A percentile compares a stretch with the other conserved stretches of the same genome.
These are phyloP conservation scores for Corythucha ciliata DNA, from an alignment of 2,888 invertebrate genomes.

Conservation along the genomic window DNA sequence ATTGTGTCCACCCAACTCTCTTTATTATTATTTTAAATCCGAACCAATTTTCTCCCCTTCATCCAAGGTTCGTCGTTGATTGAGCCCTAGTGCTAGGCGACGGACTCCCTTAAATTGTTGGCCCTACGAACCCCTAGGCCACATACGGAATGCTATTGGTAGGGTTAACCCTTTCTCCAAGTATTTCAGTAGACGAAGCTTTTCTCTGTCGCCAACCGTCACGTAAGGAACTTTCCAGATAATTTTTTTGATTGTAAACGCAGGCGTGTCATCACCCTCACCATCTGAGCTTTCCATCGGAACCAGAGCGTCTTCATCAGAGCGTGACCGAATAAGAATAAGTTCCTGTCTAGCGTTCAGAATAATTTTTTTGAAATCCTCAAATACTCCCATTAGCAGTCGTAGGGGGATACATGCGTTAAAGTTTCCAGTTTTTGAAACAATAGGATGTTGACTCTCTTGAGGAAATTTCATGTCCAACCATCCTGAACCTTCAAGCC, in stretches of 20 bases:
- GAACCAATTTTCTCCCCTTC: constrained; percentile 40
- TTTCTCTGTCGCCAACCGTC: constrained; percentile 29
- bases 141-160: constrained; percentile 37
- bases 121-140: constrained; percentile 38
- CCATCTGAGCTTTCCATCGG: too few species aligned
- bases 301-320: constrained; percentile 15
- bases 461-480: neutral
- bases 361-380: constrained; percentile 32
- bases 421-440: neutral
- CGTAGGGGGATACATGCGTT: constrained; percentile 28
- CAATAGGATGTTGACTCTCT: neutral
- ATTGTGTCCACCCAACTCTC: constrained; percentile 34
- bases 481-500: constrained; percentile 12
- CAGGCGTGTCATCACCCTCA: too few species aligned
- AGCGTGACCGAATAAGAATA: constrained; percentile 6
- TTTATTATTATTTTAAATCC: constrained; percentile 40
- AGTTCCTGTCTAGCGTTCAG: constrained; percentile 15
- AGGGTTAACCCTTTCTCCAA: constrained; percentile 25
- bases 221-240: constrained; percentile 34
- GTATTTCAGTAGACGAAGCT: constrained; percentile 28
- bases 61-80: constrained; percentile 39
- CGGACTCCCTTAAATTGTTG: too few species aligned
- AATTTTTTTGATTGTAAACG: constrained; percentile 28
- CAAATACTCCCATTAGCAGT: constrained; percentile 30
- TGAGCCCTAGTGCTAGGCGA: constrained; percentile 37